Evolutionary conservation across 1,140 invertebrate species (phyloP).

Genomic region (Philopotamus ludificatus): DNA sequence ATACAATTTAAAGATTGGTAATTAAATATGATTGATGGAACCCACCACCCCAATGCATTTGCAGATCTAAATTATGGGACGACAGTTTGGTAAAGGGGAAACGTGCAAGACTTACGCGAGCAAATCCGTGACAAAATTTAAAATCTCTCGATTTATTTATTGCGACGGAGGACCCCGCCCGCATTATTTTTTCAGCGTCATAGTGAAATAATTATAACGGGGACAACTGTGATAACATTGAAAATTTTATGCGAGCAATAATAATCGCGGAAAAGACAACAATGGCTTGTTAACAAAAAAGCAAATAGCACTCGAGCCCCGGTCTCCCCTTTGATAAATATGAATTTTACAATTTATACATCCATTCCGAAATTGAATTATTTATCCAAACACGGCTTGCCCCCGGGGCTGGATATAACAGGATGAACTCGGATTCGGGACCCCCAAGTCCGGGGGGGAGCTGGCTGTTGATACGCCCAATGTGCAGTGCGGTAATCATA

Average conservation of each 20-base stretch:
- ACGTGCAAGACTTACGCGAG: too few relatives aligned
- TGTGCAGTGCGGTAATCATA: conserved; percentile 38
- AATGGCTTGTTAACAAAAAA: conserved; percentile 36
- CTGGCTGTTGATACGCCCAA: conserved; percentile 38
- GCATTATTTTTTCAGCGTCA: not conserved
- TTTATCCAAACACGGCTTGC: conserved; percentile 41
- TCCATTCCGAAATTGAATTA: conserved; percentile 43
- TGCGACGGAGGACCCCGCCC: too few relatives aligned
- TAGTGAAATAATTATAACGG: not conserved
- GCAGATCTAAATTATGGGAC: not conserved
- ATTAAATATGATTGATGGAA: conserved; percentile 38
- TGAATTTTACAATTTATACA: conserved; percentile 44
- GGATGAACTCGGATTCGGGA: conserved; percentile 28
- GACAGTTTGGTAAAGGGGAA: too few relatives aligned
- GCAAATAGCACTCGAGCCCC: conserved; percentile 17
- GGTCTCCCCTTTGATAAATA: conserved; percentile 28
- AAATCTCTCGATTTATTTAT: too few relatives aligned
- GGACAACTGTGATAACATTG: not conserved
- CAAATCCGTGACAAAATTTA: too few relatives aligned
- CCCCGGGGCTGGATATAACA: conserved; percentile 28
- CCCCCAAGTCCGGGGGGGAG: not conserved
- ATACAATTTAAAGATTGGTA: conserved; percentile 38
- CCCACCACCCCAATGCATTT: not conserved
- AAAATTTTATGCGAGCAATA: not conserved
- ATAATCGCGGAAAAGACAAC: conserved; percentile 12